Percentiles rank a stretch among this genome's conserved stretches.
Evolutionary conservation across 1,140 invertebrate species (phyloP).

Genomic region (Eurytemora carolleeae): DNA sequence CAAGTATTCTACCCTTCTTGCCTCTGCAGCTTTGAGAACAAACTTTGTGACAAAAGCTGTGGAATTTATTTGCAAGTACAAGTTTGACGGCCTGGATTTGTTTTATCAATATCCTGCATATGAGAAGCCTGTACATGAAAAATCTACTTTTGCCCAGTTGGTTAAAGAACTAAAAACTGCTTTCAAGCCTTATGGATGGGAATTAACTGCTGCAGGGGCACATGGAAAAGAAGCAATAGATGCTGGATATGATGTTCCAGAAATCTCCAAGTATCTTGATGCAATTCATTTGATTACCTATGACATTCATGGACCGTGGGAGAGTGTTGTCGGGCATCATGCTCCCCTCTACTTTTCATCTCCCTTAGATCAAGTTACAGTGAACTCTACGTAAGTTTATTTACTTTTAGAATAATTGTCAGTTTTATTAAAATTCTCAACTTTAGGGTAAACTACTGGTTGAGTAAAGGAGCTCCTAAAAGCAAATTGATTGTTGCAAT

Average conservation of each 20-base stretch:
- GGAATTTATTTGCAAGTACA: constrained; percentile 17
- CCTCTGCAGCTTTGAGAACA: not conserved
- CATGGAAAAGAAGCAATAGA: constrained; percentile 31
- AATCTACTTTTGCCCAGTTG: not conserved
- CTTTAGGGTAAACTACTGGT: constrained; percentile 74
- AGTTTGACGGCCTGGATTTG: constrained; percentile 26
- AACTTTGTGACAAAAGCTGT: not conserved
- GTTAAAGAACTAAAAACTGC: constrained; percentile 32
- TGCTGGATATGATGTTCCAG: constrained; percentile 12
- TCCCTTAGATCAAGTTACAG: not conserved
- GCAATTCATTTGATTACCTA: constrained; percentile 28
- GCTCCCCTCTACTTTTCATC: not conserved
- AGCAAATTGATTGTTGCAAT: constrained; percentile 77
- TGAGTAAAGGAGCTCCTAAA: constrained; percentile 54
- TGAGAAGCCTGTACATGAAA: not conserved
- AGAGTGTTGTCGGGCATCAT: constrained; percentile 20
- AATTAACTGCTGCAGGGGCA: constrained; percentile 41
- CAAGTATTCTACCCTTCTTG: not conserved
- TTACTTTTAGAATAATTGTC: constrained; percentile 10
- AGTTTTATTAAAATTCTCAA: constrained; percentile 30
- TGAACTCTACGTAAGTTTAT: not conserved
- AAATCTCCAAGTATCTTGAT: constrained; percentile 16
- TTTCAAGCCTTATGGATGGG: constrained; percentile 29
- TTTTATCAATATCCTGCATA: not conserved
- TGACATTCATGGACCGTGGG: constrained; percentile 26